Base-by-base conservation (phyloP, 1,140 invertebrate genomes). In the Monomorium pharaonis region DNA sequence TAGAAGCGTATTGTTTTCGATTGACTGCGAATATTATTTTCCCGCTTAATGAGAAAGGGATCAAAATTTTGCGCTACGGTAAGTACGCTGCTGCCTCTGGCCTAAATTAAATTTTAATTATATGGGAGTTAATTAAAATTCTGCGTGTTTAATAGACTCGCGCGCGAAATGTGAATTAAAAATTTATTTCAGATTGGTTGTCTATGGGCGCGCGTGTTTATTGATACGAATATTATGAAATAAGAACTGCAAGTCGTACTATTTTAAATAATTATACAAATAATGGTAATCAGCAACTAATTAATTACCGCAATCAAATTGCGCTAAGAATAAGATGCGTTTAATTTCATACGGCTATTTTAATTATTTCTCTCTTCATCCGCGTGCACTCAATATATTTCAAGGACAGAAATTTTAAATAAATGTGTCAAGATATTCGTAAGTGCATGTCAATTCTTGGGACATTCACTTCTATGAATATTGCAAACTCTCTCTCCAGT, bases 81-180 rank as follows among this genome's bases (percentile, higher is more conserved):
- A 83, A 83, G 67, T 74, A 74, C 37, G 37, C 18, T n/a, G 67
- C 67, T 51, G 63, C 63, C 77, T 80, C 65, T 69, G 63, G 47
- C 67, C 67, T 83, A 83, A 83, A 83, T 83, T 83, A 83, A 83
- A 83, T 83, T 83, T 83, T 83, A 83, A 83, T 83, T 83, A 83
- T 83, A 60, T 74, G 67, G n/a, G 33, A 70, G 78, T 83, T 83
- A 83, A 83, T 83, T 72, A 83, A 83, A 83, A 83, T 83, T 83
- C 78, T 72, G 78, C 67, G 51, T 83, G 54, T 83, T 83, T 83
- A 83, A 83, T 83, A 83, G 78, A 83, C 42, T 70, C 67, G n/a
- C 37, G 67, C 54, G 18, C 33, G 65, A 51, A 81, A 81, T 83
- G 67, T 27, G 67, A 83, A 83, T 83, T 83, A 83, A 83, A 83